A percentile compares a stretch with the other conserved stretches of the same genome.
These are phyloP conservation scores for Peromyscus attwateri DNA, from an alignment of 2,797 vertebrate genomes.

Conservation along the genomic window DNA sequence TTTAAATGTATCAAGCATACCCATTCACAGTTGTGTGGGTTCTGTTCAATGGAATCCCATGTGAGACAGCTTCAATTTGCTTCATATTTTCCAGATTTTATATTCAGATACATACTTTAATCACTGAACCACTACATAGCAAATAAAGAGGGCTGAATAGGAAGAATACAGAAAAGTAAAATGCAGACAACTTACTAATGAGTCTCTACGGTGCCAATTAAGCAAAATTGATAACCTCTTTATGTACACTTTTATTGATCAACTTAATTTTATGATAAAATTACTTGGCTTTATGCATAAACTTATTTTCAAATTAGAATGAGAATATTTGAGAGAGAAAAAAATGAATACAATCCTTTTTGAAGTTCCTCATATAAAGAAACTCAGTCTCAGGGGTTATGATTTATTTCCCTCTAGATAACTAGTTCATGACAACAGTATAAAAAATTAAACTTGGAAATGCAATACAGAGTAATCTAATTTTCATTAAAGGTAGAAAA, in stretches of 20 bases:
- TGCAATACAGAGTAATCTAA: not conserved
- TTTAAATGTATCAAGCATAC: not conserved
- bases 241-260: not conserved
- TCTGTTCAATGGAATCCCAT: not conserved
- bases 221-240: not conserved
- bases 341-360: not conserved
- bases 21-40: not conserved
- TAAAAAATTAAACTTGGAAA: not conserved
- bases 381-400: not conserved
- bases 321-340: not conserved
- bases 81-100: not conserved
- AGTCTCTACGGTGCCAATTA: conserved; percentile 9
- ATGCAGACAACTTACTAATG: not conserved
- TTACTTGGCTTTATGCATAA: not conserved
- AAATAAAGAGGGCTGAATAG: not conserved
- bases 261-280: conserved; percentile 15
- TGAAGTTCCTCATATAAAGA: not conserved
- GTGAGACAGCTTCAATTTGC: not conserved
- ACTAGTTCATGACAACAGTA: not conserved
- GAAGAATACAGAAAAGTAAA: not conserved
- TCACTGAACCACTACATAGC: not conserved
- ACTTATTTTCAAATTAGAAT: conserved; percentile 15
- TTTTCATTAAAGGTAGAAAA: conserved; percentile 6
- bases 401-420: conserved; percentile 24
- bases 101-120: conserved; percentile 16